A percentile compares a stretch with the other conserved stretches of the same genome.
These are phyloP conservation scores for Pangasius djambal DNA, from an alignment of 2,797 vertebrate genomes.

Conservation along the genomic window DNA sequence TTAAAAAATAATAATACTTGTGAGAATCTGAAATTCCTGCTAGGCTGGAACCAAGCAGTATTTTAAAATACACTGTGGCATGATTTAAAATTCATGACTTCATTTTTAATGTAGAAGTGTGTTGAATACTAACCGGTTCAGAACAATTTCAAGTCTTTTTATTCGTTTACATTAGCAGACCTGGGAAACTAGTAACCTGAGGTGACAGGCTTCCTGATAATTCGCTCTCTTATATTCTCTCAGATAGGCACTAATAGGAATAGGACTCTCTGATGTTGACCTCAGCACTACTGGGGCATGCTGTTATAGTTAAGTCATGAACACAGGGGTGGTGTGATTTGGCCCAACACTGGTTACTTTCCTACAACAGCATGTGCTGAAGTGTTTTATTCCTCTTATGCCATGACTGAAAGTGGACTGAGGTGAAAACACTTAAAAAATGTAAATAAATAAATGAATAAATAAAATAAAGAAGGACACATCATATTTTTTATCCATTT, in stretches of 20 bases:
- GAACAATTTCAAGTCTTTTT: neutral
- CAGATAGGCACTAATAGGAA: neutral
- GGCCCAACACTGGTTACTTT: neutral
- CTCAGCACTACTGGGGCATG: neutral
- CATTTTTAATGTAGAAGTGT: neutral
- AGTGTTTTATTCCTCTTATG: neutral
- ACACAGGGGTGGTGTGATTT: neutral
- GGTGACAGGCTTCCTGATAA: neutral
- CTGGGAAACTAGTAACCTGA: neutral
- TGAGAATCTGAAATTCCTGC: neutral
- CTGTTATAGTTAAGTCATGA: neutral
- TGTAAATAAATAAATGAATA: neutral
- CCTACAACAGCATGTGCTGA: neutral
- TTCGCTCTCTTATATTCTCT: neutral
- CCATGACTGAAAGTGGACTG: neutral
- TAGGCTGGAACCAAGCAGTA: neutral
- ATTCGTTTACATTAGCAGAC: neutral
- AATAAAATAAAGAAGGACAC: neutral
- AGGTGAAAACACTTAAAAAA: neutral
- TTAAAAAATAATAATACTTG: neutral
- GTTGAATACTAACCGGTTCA: neutral
- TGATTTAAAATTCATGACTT: slow-evolving; percentile 2
- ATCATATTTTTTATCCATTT: neutral
- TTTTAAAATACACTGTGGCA: slow-evolving; percentile 4
- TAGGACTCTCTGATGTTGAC: neutral